These are phyloP conservation scores for Capitella teleta DNA, from an alignment of 1,140 invertebrate genomes.

Conservation along the genomic window DNA sequence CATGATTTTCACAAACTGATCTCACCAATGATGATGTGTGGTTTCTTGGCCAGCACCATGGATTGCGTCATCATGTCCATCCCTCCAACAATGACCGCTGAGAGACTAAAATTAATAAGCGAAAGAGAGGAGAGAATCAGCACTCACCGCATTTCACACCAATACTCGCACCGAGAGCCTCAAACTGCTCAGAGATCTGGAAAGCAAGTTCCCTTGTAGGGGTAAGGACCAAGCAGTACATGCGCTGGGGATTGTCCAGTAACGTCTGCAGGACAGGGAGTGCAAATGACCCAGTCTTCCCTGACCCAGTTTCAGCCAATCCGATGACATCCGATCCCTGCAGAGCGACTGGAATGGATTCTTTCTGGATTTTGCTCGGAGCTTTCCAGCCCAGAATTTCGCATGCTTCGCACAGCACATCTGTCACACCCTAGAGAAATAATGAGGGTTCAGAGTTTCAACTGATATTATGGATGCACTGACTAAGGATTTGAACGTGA, in stretches of 20 bases:
- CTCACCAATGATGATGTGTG: slow-evolving; percentile 75
- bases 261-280: slow-evolving; percentile 86
- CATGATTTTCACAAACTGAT: background rate
- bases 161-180: slow-evolving; percentile 59
- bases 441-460: no score
- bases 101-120: no score
- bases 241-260: slow-evolving; percentile 78
- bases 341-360: slow-evolving; percentile 81
- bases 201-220: slow-evolving; percentile 95
- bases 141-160: slow-evolving; percentile 81
- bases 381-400: slow-evolving; percentile 81
- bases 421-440: slow-evolving; percentile 70
- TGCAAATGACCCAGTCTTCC: slow-evolving; percentile 95
- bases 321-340: slow-evolving; percentile 90
- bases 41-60: slow-evolving; percentile 80
- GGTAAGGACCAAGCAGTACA: slow-evolving; percentile 88
- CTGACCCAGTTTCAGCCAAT: slow-evolving; percentile 92
- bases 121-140: background rate
- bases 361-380: slow-evolving; percentile 88
- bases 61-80: slow-evolving; percentile 95
- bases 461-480: no score
- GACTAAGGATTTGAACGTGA: no score
- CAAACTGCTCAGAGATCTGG: slow-evolving; percentile 91
- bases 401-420: slow-evolving; percentile 82
- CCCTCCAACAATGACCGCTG: slow-evolving; percentile 88